Conservation (phyloP, 2,113 vertebrate genomes). For the Oryzias celebensis region DNA sequence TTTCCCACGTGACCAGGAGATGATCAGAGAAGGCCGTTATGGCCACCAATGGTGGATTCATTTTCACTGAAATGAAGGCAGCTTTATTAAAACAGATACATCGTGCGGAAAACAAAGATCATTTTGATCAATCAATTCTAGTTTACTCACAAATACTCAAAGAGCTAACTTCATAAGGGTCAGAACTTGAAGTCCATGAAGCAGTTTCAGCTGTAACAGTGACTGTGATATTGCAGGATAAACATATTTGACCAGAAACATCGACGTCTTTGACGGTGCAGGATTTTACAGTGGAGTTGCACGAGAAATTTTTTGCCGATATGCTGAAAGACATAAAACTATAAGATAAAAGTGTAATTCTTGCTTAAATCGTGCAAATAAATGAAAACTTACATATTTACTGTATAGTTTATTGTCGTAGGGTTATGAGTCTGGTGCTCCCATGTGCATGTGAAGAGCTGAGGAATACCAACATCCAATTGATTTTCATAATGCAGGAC, state of each 20-base stretch:
- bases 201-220: conserved; percentile 48
- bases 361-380: background rate
- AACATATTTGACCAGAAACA: accelerated
- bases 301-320: background rate
- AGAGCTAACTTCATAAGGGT: conserved; percentile 6
- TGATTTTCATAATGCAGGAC: background rate
- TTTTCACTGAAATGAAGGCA: conserved; percentile 45
- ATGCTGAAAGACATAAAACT: conserved; percentile 27
- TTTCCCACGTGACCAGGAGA: conserved; percentile 29
- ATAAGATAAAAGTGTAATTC: background rate
- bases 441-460: conserved; percentile 56
- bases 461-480: accelerated
- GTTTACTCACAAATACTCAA: conserved; percentile 46
- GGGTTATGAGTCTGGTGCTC: conserved; percentile 26
- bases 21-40: background rate
- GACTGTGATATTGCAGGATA: accelerated
- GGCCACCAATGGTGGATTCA: background rate
- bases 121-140: background rate
- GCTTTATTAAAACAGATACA: background rate
- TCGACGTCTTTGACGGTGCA: background rate
- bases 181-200: conserved; percentile 38
- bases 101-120: background rate
- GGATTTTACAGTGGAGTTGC: background rate
- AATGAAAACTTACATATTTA: conserved; percentile 28
- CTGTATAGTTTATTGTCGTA: conserved; percentile 34